Evolutionary conservation across 2,888 invertebrate genomes (phyloP), one percentile per base, ranked within the genome.

Genomic region (Diarsia rubi): DNA sequence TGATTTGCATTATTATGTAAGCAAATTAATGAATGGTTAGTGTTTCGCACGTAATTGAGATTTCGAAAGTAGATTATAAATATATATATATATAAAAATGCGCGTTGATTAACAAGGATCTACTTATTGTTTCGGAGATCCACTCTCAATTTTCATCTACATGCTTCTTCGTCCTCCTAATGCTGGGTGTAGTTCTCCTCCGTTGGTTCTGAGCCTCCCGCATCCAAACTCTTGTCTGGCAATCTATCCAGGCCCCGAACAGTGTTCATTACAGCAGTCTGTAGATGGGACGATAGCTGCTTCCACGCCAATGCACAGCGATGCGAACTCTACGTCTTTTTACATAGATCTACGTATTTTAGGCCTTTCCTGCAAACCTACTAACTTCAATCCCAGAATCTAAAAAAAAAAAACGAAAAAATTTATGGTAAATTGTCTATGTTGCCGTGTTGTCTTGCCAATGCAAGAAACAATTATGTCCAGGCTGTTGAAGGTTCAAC

Each of bases 1-100:
- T 86, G 83, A 83, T 86, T 88, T 83, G 84, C 84, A 72, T 77
- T 77, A 69, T 83, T 78, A 75, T 45, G 37, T 80, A 85, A 80
- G 37, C 24, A 31, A 65, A 59, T 45, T 74, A 76, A 85, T 78
- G 14, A 72, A 79, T 85, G 66, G 57, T 64, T 69, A 60, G 63
- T 66, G 69, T 74, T 73, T 79, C 62, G 59, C 69, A 71, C 44
- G 42, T 74, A 63, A 85, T 74, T 85, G 68, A 69, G 59, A 59
- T 60, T 78, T 70, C 31, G 42, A 57, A 65, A 65, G 37, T 59
- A 54, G 31, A 66, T 27, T 45, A 2, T 12, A n/a, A 42, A n/a
- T n/a, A n/a, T n/a, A n/a, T n/a, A n/a, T n/a, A n/a, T n/a, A n/a
- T n/a, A n/a, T n/a, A n/a, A n/a, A n/a, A n/a, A 27, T 67, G 24